Base-by-base conservation (phyloP, 1,140 invertebrate species). In the Lordiphosa collinella region DNA sequence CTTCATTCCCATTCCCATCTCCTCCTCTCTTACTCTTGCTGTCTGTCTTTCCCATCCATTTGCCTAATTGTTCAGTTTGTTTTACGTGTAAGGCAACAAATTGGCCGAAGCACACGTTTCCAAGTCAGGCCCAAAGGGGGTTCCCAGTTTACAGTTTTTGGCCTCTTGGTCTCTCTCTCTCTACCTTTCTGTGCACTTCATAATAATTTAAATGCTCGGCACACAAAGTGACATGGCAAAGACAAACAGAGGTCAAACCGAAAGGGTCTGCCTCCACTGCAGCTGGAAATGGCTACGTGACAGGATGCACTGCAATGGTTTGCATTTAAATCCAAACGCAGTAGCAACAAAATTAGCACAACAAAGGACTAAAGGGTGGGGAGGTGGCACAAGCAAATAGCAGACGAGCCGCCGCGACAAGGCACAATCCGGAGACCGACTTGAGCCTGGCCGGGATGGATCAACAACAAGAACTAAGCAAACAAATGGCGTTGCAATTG, bases 401-500 rank as follows among this genome's bases (percentile, higher is more conserved):
- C 53, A 76, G 74, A 72, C 61, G 65, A 80, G 76, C 62, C 66
- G 57, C 60, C 34, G 34, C 41, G 31, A 22, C 49, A 29, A 51
- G 50, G 35, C 43, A 18, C 7, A 53, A 40, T 22, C 18, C 48
- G 18, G 40, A 61, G 36, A 25, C 40, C 25, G 49, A 46, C 43
- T 31, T 69, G 34, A 51, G 46, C 46, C 62, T n/a, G 51, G 7
- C 51, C 38, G 9, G 18, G 40, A 36, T 56, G 71, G 78, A 72
- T 85, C 62, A 68, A 75, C 63, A 60, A 67, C 60, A 76, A 80
- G 63, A 60, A 71, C 60, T 70, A 79, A 73, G 76, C 75, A 86
- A 86, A 86, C 80, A 86, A 86, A 86, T 86, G 71, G 67, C 80
- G 75, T 82, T 86, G 75, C 82, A 86, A 86, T 86, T 86, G 80